Evolutionary conservation across 1,140 invertebrate species (phyloP), one percentile per base, ranked within the genome.

Genomic region (Caenorhabditis briggsae): DNA sequence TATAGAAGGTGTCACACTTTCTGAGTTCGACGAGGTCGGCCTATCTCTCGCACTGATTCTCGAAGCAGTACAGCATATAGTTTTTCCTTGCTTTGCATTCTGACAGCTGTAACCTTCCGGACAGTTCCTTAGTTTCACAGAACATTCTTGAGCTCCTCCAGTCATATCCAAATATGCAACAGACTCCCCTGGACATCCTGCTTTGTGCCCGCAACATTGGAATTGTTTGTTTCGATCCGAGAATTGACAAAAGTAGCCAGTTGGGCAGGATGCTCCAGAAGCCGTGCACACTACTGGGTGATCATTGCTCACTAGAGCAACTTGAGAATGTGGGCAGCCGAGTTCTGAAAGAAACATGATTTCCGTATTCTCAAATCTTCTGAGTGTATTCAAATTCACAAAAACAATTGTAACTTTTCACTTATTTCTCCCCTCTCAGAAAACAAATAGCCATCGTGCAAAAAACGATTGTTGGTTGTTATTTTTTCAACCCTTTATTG

Each of bases 201-300:
- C 89, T 84, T 91, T 91, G 43, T 91, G 90, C 12, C 90, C 90
- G 83, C 90, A 91, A 56, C 90, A 91, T 82, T 91, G 90, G 84
- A 91, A 91, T 70, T 91, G 90, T 58, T 82, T 89, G 55, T 91
- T 92, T 41, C 78, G 88, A 46, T 91, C 91, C n/a, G 91, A 92
- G 58, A 92, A 91, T 56, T 92, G 90, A 82, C 90, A 91, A 78
- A 91, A 91, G 61, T 91, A 91, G 14, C 90, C 90, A 23, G 53
- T 58, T n/a, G 90, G 90, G 50, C 90, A 91, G 9, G 84, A 85
- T 20, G 86, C 90, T 16, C 89, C 90, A 50, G 90, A 91, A 7
- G 89, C 82, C 8, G 90, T 92, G 83, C 90, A 91, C 6, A 90
- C 87, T 55, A 86, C 85, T 2, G 85, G 85, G 33, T 59, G 55